Evolutionary conservation across 2,888 invertebrate genomes (phyloP), one percentile per base, ranked within the genome.

Genomic region (Chorisops tibialis): DNA sequence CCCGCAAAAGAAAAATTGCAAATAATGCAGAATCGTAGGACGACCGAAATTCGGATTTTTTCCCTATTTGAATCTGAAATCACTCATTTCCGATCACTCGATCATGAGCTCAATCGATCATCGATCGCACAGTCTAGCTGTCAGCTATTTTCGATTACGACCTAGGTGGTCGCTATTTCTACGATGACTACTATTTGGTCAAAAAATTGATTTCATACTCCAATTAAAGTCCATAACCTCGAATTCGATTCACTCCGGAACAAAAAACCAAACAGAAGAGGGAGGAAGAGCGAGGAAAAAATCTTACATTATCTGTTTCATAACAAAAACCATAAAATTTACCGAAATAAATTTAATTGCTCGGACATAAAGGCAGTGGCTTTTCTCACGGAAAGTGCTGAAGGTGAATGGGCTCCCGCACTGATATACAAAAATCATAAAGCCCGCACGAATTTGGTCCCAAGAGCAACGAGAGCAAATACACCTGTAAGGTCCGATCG

Each of bases 151-250:
- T 41, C 41, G 16, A 6, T 12, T 6, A 41, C 16, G 41, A 48
- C 59, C 59, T 59, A 59, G 59, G 59, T 59, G 59, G 59, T 58
- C 58, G 47, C 14, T 21, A 19, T 24, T 35, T 59, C 59, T 50
- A 50, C 38, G 22, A 21, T 60, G 48, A 43, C 30, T 22, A 61
- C 54, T 61, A 54, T 24, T 56, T 54, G 54, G 22, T 54, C 48
- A 47, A 45, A 24, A 54, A 61, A 61, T 61, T 48, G 61, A 61
- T 61, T 61, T 54, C 54, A 54, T 54, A 61, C 54, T 61, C 61
- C 54, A 61, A 61, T 61, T 61, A 48, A 54, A 48, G 47, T 39
- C 41, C 43, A 18, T 35, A 52, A 41, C 49, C 59, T 39, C 39
- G 30, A 50, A 48, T 48, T 41, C 18, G 30, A 49, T 49, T 37